phyloP scores from a whole-genome alignment of 2,113 vertebrate genomes.

The Chionomys nivalis region DNA sequence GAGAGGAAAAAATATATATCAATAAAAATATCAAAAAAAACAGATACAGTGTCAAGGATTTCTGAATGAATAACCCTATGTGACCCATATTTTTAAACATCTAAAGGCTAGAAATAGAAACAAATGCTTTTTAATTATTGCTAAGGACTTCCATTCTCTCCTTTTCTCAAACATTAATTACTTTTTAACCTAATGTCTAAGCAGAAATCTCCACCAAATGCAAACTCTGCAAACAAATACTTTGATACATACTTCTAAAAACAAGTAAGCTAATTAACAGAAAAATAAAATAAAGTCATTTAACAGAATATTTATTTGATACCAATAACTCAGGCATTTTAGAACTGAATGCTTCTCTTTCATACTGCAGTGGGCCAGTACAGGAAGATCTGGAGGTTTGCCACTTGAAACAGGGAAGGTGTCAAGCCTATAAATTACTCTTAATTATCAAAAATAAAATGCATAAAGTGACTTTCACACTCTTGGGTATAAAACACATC shows the following conservation, averaged over 20 bases:
- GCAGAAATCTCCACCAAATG: neutral
- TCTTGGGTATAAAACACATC: constrained; percentile 61
- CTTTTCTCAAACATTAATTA: neutral
- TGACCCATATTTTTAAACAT: neutral
- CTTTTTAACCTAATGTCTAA: neutral
- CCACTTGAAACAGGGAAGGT: constrained; percentile 36
- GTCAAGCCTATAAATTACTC: constrained; percentile 60
- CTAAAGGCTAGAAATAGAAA: neutral
- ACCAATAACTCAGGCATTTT: neutral
- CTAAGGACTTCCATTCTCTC: neutral
- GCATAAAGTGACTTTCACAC: constrained; percentile 76
- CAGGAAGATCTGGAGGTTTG: constrained; percentile 28
- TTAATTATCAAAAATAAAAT: constrained; percentile 73
- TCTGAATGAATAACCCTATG: neutral
- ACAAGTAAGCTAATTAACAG: neutral
- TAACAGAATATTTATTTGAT: neutral
- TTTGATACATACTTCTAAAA: neutral
- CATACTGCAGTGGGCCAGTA: neutral
- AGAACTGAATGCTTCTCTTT: neutral
- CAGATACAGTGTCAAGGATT: neutral
- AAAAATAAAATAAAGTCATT: neutral
- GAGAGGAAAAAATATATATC: no score
- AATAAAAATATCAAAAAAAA: neutral
- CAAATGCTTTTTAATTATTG: neutral
- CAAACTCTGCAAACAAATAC: neutral